phyloP scores from a whole-genome alignment of 2,113 vertebrate genomes.

The Melospiza georgiana region DNA sequence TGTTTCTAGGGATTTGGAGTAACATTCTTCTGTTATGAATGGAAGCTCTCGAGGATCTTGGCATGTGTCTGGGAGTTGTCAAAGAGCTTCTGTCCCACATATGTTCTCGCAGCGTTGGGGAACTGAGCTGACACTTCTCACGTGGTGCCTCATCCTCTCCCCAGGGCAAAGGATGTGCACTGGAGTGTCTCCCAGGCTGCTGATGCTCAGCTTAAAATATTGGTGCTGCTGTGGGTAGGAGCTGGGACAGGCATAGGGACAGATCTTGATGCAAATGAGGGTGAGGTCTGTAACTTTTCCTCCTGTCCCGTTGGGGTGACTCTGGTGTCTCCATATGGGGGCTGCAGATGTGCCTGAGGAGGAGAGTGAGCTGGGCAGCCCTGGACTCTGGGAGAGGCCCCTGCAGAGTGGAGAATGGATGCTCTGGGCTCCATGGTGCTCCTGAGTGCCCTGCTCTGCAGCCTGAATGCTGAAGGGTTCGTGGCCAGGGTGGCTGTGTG shows the following conservation, averaged over 20 bases:
- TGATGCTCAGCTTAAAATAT: background rate
- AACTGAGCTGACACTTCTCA: slow-evolving; percentile 9
- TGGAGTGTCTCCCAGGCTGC: background rate
- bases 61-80: slow-evolving; percentile 22
- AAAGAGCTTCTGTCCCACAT: slow-evolving; percentile 53
- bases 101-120: background rate
- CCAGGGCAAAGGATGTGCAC: slow-evolving; percentile 10
- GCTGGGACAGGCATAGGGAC: background rate
- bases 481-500: background rate
- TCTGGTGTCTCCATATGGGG: background rate
- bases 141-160: background rate
- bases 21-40: slow-evolving; percentile 38
- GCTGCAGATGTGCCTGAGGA: background rate
- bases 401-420: background rate
- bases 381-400: background rate
- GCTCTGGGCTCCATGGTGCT: background rate
- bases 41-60: slow-evolving; percentile 48
- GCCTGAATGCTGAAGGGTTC: background rate
- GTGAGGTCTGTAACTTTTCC: background rate
- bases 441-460: background rate
- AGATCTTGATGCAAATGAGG: accelerated
- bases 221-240: background rate
- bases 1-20: slow-evolving; percentile 43
- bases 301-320: background rate
- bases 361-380: background rate